Evolutionary conservation across 2,113 vertebrate species (phyloP), one percentile per base, ranked within the genome.

Genomic region (Ariopsis seemanni): DNA sequence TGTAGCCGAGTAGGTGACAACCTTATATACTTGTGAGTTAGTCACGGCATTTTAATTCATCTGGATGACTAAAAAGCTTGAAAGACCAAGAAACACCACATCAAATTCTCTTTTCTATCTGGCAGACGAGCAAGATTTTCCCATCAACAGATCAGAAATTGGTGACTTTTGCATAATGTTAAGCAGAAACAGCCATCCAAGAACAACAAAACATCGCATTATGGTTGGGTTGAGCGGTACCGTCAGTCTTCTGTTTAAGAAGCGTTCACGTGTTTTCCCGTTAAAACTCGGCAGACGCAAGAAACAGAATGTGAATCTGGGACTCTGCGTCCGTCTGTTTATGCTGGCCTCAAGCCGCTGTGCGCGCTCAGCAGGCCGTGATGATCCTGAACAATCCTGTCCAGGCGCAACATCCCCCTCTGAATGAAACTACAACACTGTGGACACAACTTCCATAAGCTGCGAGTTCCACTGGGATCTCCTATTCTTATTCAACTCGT

Each of bases 381-480:
- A 89, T 90, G 92, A 94, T 92, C 91, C 92, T 92, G 92, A 94
- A 95, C 94, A 94, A 95, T 94, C 90, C 92, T 88, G 91, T 90
- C 84, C 88, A 85, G 84, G 90, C 88, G 60, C 89, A 86, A 91
- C 90, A 91, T 78, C 93, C 87, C 90, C 88, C 92, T 88, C 90
- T 93, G 88, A 92, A 94, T 94, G 90, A 94, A 94, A 93, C 93
- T 91, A 93, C 91, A 92, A 93, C 86, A 91, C 92, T 94, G 93
- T 90, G 92, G 93, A 87, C 42, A 22, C 91, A 93, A 92, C 93
- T 87, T 92, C 87, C 88, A 90, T 60, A 80, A 90, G 91, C 85
- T 86, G 90, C 91, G 89, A 86, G 89, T 89, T 92, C 91, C 90
- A 89, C 79, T 63, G 89, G 91, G 93, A 92, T 91, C 92, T 89